A percentile compares a stretch with the other conserved stretches of the same genome.
phyloP scores from a whole-genome alignment of 2,113 vertebrate genomes.

The Parotia lawesii region DNA sequence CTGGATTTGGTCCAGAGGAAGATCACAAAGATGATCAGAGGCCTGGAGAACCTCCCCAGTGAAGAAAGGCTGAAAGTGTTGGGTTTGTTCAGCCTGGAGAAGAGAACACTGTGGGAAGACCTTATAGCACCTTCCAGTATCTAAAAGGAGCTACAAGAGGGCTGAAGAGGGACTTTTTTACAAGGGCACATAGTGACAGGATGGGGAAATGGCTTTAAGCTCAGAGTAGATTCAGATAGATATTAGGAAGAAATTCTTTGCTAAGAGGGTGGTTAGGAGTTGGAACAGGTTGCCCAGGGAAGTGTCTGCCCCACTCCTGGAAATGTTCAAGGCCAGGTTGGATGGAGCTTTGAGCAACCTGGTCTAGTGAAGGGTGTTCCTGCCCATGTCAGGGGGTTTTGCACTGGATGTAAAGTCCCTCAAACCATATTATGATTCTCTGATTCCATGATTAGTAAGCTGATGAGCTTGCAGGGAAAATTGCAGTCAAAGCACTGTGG shows the following conservation, averaged over 20 bases:
- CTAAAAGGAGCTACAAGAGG: background rate
- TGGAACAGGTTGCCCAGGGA: background rate
- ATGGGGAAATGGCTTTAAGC: background rate
- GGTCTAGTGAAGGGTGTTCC: background rate
- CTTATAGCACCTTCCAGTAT: background rate
- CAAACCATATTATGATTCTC: background rate
- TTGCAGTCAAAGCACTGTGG: background rate
- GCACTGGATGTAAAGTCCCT: background rate
- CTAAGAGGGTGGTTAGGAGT: no score
- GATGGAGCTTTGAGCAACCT: background rate
- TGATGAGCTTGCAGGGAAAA: background rate
- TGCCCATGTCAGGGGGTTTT: background rate
- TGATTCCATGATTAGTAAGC: background rate
- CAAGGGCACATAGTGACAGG: background rate
- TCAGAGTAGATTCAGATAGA: background rate
- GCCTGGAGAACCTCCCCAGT: background rate
- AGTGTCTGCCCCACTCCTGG: background rate
- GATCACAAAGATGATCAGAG: background rate
- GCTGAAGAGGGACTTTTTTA: background rate
- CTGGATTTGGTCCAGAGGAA: background rate
- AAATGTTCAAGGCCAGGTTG: background rate
- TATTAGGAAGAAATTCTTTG: background rate
- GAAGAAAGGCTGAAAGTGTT: background rate
- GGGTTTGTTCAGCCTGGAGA: background rate
- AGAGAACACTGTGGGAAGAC: background rate